Evolutionary conservation across 1,140 invertebrate genomes (phyloP), one percentile per base, ranked within the genome.

Genomic region (Agraylea sexmaculata): DNA sequence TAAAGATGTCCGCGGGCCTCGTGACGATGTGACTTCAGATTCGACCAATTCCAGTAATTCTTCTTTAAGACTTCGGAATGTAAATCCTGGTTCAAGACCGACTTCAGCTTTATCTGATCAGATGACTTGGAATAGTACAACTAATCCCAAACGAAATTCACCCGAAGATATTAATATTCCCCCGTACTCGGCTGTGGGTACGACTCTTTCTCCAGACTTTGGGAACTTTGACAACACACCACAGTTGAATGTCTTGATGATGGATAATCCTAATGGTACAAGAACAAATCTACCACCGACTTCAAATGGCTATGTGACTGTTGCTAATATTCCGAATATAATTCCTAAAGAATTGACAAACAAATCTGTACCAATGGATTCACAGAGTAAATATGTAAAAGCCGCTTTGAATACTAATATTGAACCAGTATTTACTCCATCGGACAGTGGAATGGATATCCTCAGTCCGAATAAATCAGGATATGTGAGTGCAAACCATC

Each of bases 11-110:
- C 37, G 59, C 59, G 13, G 61, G 61, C 43, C 61, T 62, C 30
- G 60, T 60, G 2, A 62, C 61, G 59, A 57, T 58, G n/a, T 53
- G 54, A 4, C 40, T 60, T 33, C 53, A 53, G 20, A 32, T n/a
- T n/a, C n/a, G 55, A 23, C 56, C 56, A 2, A 54, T 59, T 45
- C 43, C 5, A 33, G 33, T 7, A 25, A 41, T 13, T 45, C 43
- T n/a, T 45, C 43, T 11, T 20, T 36, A 4, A 35, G 43, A 13
- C 39, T 25, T 25, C 30, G 43, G 19, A 40, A 31, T 31, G 39
- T 2, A 21, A n/a, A 11, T 21, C 20, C 5, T 8, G 21, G 7
- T 15, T 38, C 25, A 7, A 41, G 21, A 31, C 47, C 31, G 6
- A 29, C 18, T 2, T 44, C 42, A 2, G 35, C 22, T 1, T 37